phyloP scores from a whole-genome alignment of 2,888 invertebrate genomes.

The Proisotoma minuta region DNA sequence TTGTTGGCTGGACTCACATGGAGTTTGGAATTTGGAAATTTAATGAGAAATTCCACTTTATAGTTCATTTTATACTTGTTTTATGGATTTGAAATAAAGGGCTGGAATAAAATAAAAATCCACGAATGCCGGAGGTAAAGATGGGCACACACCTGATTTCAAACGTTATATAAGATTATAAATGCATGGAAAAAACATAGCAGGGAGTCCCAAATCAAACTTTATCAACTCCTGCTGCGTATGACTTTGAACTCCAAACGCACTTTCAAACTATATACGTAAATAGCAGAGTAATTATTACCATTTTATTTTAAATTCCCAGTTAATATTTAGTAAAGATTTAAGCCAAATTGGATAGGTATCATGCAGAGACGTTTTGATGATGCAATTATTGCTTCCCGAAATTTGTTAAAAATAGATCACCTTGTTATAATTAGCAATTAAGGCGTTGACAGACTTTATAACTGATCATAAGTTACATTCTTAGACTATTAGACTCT shows the following conservation, averaged over 20 bases:
- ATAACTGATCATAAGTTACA: too few relatives aligned
- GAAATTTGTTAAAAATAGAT: too few relatives aligned
- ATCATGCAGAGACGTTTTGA: too few relatives aligned
- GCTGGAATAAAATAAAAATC: conserved; percentile 30
- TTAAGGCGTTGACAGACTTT: too few relatives aligned
- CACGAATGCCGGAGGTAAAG: not conserved
- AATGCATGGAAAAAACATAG: conserved; percentile 48
- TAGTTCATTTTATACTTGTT: conserved; percentile 6
- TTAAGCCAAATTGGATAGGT: too few relatives aligned
- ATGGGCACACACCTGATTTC: conserved; percentile 38
- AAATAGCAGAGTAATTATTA: not conserved
- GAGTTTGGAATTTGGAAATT: conserved; percentile 47
- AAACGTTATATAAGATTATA: conserved; percentile 44
- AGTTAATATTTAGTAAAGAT: too few relatives aligned
- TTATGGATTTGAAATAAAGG: not conserved
- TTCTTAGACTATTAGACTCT: too few relatives aligned
- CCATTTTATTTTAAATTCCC: not conserved
- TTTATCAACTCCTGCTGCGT: conserved; percentile 46
- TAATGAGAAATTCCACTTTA: conserved; percentile 47
- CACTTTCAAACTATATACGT: not conserved
- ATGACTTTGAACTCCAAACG: conserved; percentile 33
- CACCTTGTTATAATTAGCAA: too few relatives aligned
- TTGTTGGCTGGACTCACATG: conserved; percentile 38
- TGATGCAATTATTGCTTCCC: too few relatives aligned
- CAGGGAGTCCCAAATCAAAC: conserved; percentile 48